Conservation (phyloP, 2,888 invertebrate genomes). For the Cetonia aurata region DNA sequence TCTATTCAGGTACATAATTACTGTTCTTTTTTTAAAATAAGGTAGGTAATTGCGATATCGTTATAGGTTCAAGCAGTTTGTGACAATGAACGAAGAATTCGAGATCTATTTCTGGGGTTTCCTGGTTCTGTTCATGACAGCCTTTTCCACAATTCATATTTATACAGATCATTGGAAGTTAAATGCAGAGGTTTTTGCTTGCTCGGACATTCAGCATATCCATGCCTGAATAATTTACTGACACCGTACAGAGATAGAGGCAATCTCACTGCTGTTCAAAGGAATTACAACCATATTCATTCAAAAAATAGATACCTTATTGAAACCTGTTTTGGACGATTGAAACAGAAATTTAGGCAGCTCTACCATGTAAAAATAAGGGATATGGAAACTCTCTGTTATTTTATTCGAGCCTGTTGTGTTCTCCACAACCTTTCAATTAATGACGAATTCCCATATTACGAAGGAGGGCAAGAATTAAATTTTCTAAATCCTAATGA, state of each 20-base stretch:
- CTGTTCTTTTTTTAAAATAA: too few relatives aligned
- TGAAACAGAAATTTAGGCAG: slow-evolving; percentile 41
- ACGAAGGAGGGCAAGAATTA: too few relatives aligned
- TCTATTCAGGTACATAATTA: slow-evolving; percentile 20
- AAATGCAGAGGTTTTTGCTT: slow-evolving; percentile 46
- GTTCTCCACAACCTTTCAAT: too few relatives aligned
- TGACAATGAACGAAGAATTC: slow-evolving; percentile 38
- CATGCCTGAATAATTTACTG: slow-evolving; percentile 44
- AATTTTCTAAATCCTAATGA: too few relatives aligned
- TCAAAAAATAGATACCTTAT: slow-evolving; percentile 40
- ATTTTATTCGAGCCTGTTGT: too few relatives aligned
- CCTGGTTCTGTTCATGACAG: slow-evolving; percentile 49
- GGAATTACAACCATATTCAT: slow-evolving; percentile 38
- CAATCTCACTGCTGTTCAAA: slow-evolving; percentile 40
- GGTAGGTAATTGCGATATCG: slow-evolving; percentile 1
- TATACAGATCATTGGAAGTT: slow-evolving; percentile 7
- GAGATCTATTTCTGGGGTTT: slow-evolving; percentile 45
- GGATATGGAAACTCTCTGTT: too few relatives aligned
- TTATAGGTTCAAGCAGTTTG: slow-evolving; percentile 48
- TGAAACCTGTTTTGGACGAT: slow-evolving; percentile 39
- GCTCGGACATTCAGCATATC: slow-evolving; percentile 43
- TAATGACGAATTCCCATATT: too few relatives aligned
- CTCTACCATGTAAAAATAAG: slow-evolving; percentile 14
- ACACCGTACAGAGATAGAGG: slow-evolving; percentile 49
- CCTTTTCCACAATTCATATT: slow-evolving; percentile 43